Conservation (phyloP, 2,888 invertebrate species). For the Drosophila tripunctata region DNA sequence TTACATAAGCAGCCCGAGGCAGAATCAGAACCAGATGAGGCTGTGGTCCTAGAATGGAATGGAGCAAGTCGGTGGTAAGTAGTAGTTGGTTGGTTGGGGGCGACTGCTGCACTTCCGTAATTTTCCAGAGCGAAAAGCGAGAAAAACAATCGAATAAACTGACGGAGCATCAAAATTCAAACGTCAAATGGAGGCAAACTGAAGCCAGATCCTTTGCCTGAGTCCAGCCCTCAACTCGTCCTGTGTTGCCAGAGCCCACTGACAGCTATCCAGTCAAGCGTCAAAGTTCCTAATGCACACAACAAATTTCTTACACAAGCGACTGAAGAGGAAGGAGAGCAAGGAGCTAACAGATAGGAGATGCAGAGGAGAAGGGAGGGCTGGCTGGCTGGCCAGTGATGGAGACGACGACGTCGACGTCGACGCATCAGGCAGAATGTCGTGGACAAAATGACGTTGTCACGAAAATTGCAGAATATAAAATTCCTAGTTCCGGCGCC, state of each 20-base stretch:
- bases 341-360: neutral
- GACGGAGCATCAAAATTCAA: slow-evolving; percentile 80
- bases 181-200: slow-evolving; percentile 73
- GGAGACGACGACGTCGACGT: slow-evolving; percentile 46
- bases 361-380: neutral
- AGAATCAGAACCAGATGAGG: slow-evolving; percentile 39
- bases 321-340: neutral
- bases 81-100: too few relatives aligned
- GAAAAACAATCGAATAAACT: slow-evolving; percentile 82
- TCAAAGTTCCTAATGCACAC: slow-evolving; percentile 83
- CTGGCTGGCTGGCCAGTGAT: slow-evolving; percentile 46
- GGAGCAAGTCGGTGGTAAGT: neutral
- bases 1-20: slow-evolving; percentile 60
- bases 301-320: slow-evolving; percentile 78
- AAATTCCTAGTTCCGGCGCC: slow-evolving; percentile 78
- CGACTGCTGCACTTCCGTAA: slow-evolving; percentile 76
- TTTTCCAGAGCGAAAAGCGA: slow-evolving; percentile 72
- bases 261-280: slow-evolving; percentile 82
- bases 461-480: slow-evolving; percentile 82
- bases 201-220: slow-evolving; percentile 6
- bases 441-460: slow-evolving; percentile 82
- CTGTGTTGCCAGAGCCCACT: slow-evolving; percentile 52
- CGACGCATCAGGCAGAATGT: slow-evolving; percentile 78
- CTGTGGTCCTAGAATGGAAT: neutral
- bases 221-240: slow-evolving; percentile 14